Base-by-base conservation (phyloP, 2,113 vertebrate species). In the Ctenomys sociabilis region DNA sequence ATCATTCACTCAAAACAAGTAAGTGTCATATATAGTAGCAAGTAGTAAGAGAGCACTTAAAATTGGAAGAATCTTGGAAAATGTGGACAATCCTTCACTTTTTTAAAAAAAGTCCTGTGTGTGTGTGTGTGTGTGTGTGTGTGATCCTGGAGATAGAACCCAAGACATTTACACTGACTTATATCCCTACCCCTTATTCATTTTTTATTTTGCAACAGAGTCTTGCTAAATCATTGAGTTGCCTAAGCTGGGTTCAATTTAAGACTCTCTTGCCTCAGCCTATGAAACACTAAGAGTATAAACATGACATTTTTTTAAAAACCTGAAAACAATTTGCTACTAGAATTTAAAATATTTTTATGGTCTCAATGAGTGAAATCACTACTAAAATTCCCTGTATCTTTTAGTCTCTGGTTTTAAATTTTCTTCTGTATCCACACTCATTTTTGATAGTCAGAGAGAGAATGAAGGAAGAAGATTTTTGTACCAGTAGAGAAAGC, bases 1-100 rank as follows among this genome's bases (percentile, higher is more conserved):
- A 81, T 19, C 90, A 92, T n/a, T n/a, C n/a, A 81, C 24, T 86
- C 84, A 90, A 88, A 95, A 68, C 9, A 24, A 85, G 40, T 28
- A 85, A 1, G 14, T 82, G 32, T 49, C 26, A 77, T 13, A 52
- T 19, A 30, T 80, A 54, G 81, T 66, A 77, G 85, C 11, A 37
- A 43, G n/a, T 83, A 70, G 59, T 22, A 94, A 68, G 7, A 19
- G 26, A 80, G 19, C 49, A 32, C 54, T 80, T 17, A 30, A 30
- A n/a, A 11, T 81, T 92, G 54, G 22, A 87, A 81, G 73, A 72
- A n/a, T 4, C 24, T 59, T 28, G 30, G 35, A 73, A 93, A 94
- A 86, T 66, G 59, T 14, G 92, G 49, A 66, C 57, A 28, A 80
- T 49, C 70, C 35, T 78, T 90, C 24, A 81, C 7, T 49, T n/a